Conservation (phyloP, 1,140 invertebrate species). For the Coboldia fuscipes region DNA sequence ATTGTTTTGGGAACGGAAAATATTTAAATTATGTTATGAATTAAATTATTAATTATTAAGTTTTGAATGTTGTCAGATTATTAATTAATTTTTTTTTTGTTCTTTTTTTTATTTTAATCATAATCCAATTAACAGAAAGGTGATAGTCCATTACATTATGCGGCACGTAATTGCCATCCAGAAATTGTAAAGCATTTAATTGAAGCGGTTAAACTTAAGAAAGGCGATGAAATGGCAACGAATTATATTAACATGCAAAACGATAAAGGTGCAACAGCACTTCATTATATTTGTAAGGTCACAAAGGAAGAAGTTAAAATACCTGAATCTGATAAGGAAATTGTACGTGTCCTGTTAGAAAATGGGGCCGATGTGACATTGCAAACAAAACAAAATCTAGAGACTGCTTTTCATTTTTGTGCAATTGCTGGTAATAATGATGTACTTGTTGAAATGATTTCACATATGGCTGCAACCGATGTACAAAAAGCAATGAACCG, state of each 20-base stretch:
- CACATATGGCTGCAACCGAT: conserved; percentile 64
- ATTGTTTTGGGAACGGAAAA: background rate
- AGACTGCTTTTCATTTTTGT: conserved; percentile 90
- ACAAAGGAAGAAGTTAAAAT: conserved; percentile 49
- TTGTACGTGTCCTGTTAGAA: conserved; percentile 71
- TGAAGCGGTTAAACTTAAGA: conserved; percentile 56
- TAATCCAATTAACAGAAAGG: conserved; percentile 49
- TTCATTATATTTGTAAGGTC: conserved; percentile 75
- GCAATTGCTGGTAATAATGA: conserved; percentile 90
- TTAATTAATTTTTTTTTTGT: conserved; percentile 3
- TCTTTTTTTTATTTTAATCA: too few species aligned
- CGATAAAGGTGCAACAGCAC: conserved; percentile 77
- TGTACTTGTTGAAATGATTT: conserved; percentile 80
- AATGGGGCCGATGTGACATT: conserved; percentile 73
- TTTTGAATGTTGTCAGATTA: background rate
- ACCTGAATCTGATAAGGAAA: conserved; percentile 69
- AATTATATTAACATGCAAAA: conserved; percentile 62
- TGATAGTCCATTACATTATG: conserved; percentile 87
- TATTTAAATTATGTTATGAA: background rate
- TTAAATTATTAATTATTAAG: background rate
- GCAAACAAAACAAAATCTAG: conserved; percentile 64
- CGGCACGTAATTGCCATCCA: conserved; percentile 62
- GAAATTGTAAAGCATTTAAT: conserved; percentile 71
- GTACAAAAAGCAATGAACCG: conserved; percentile 85
- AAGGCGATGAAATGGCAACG: conserved; percentile 43